phyloP scores from a whole-genome alignment of 2,797 vertebrate species.

The Garrulus glandarius region DNA sequence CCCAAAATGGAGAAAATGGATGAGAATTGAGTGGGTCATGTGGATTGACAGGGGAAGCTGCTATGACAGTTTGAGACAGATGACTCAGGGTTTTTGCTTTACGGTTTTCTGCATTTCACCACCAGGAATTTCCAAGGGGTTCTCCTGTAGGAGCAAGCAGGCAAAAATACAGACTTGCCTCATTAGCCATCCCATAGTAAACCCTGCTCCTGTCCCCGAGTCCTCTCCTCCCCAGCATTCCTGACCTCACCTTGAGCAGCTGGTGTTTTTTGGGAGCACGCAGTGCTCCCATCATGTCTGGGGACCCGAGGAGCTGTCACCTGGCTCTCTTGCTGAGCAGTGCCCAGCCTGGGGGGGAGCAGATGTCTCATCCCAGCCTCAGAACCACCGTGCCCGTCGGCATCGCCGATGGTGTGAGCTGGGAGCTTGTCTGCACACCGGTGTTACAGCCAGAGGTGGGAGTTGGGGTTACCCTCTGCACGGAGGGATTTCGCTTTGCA shows the following conservation, averaged over 20 bases:
- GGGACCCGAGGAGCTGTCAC: not conserved
- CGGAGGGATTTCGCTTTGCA: rapidly evolving
- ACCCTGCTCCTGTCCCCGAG: not conserved
- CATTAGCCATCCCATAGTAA: not conserved
- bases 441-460: not conserved
- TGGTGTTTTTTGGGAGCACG: not conserved
- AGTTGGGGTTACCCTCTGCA: not conserved
- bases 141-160: not conserved
- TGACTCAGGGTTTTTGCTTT: slow-evolving; percentile 1
- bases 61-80: slow-evolving; percentile 20
- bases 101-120: not conserved
- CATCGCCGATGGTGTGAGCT: rapidly evolving
- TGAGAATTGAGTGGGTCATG: slow-evolving; percentile 13
- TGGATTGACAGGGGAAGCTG: slow-evolving; percentile 28
- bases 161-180: not conserved
- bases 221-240: not conserved
- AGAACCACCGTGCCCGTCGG: rapidly evolving
- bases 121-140: slow-evolving; percentile 4
- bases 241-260: not conserved
- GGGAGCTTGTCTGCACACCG: not conserved
- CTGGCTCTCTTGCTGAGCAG: rapidly evolving
- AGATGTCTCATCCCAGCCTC: not conserved
- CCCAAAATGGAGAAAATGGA: slow-evolving; percentile 9
- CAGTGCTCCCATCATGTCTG: not conserved
- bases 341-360: not conserved